Evolutionary conservation across 2,113 vertebrate species (phyloP).

Genomic region (Zosterops lateralis): DNA sequence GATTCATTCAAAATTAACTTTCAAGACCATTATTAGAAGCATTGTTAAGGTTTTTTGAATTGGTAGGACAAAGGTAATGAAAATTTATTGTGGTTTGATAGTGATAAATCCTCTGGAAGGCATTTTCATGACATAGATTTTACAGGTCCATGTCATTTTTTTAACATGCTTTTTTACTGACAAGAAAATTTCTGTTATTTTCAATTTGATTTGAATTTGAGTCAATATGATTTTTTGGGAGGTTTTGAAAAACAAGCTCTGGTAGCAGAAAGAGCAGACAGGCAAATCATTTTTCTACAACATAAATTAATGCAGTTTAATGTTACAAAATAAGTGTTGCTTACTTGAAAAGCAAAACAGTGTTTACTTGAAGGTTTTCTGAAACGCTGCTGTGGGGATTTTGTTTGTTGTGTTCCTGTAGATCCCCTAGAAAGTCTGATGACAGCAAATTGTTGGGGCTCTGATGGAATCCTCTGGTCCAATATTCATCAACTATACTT

Average conservation of each 20-base stretch:
- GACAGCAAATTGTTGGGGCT: not conserved
- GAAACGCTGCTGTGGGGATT: not conserved
- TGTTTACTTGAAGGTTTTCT: not conserved
- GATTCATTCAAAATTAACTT: not conserved
- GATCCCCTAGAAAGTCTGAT: not conserved
- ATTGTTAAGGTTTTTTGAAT: not conserved
- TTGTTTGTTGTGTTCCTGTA: not conserved
- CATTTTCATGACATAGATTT: not conserved
- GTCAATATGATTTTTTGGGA: not conserved
- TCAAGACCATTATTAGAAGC: not conserved
- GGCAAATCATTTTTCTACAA: not conserved
- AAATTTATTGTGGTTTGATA: not conserved
- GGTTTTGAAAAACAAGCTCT: not conserved
- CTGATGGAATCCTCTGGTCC: not conserved
- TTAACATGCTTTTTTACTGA: not conserved
- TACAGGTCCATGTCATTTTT: not conserved
- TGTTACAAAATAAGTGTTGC: not conserved
- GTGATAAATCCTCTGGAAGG: not conserved
- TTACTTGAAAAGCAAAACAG: not conserved
- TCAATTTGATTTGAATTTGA: not conserved
- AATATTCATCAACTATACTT: not conserved
- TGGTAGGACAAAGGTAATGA: not conserved
- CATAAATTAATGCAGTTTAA: not conserved
- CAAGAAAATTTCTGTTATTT: not conserved
- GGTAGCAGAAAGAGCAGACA: not conserved